Conservation (phyloP, 2,113 vertebrate genomes). For the Hylia prasina region DNA sequence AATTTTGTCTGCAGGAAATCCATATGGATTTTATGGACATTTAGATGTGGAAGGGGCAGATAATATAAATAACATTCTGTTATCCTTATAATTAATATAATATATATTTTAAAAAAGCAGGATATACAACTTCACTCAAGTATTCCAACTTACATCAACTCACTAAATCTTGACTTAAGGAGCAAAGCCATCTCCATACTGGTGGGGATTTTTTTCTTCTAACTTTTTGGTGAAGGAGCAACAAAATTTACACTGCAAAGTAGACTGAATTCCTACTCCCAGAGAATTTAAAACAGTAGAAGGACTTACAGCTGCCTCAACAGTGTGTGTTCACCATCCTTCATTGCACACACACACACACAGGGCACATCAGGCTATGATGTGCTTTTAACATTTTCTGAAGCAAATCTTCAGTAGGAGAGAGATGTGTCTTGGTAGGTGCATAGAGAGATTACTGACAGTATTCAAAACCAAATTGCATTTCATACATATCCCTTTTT, state of each 20-base stretch:
- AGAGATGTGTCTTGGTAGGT: neutral
- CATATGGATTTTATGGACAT: neutral
- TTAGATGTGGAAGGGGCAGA: neutral
- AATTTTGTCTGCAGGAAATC: neutral
- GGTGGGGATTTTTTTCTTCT: neutral
- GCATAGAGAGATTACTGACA: neutral
- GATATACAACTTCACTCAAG: neutral
- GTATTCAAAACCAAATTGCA: neutral
- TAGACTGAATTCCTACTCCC: neutral
- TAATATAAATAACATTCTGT: neutral
- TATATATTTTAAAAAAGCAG: neutral
- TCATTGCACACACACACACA: neutral
- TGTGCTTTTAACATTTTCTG: neutral
- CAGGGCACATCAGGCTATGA: neutral
- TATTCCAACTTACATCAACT: neutral
- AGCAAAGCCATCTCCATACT: neutral
- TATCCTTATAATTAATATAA: neutral
- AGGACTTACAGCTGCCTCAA: neutral
- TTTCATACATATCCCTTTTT: neutral
- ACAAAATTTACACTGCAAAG: neutral
- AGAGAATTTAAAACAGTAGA: neutral
- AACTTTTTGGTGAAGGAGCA: neutral
- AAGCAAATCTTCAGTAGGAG: neutral
- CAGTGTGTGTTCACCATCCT: neutral
- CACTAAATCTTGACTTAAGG: neutral